phyloP scores from a whole-genome alignment of 2,797 vertebrate genomes.

The Nannoperca obscura region DNA sequence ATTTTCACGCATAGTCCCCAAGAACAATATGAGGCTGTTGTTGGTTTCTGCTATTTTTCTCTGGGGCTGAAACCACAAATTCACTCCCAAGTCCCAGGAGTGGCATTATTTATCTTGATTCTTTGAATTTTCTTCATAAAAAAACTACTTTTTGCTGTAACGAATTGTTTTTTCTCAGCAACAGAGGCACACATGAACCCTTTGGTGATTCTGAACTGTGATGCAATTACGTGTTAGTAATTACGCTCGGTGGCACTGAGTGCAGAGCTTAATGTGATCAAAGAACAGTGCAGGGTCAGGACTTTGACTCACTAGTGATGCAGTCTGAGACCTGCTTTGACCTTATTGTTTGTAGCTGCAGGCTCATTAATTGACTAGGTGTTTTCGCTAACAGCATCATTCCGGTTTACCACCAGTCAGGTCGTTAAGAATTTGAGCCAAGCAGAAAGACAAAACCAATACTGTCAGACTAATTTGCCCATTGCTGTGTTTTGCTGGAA shows the following conservation, averaged over 20 bases:
- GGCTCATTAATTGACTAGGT: constrained; percentile 72
- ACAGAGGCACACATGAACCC: neutral
- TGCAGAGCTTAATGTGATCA: constrained; percentile 24
- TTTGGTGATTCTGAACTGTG: constrained; percentile 2
- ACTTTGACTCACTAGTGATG: constrained; percentile 6
- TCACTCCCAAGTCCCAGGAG: neutral
- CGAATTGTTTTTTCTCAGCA: constrained; percentile 24
- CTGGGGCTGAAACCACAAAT: constrained; percentile 15
- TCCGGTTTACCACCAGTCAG: constrained; percentile 48
- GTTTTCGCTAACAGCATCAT: constrained; percentile 50
- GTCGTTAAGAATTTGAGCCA: constrained; percentile 59
- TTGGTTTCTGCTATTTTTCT: constrained; percentile 9
- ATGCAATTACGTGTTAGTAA: constrained; percentile 28
- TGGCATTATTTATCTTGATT: constrained; percentile 16
- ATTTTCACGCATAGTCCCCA: constrained; percentile 29
- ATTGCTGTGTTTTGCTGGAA: constrained; percentile 34
- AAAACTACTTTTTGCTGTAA: neutral
- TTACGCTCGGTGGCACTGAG: neutral
- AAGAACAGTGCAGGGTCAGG: constrained; percentile 17
- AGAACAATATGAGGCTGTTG: constrained; percentile 37
- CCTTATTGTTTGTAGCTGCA: constrained; percentile 48
- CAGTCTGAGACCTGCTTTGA: constrained; percentile 33
- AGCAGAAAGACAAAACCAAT: constrained; percentile 51
- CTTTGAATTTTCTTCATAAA: constrained; percentile 21
- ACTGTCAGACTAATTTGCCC: constrained; percentile 58